Percentiles rank a stretch among this genome's conserved stretches.
Conservation (phyloP, 2,797 vertebrate genomes). For the Phoxinus dragarum region DNA sequence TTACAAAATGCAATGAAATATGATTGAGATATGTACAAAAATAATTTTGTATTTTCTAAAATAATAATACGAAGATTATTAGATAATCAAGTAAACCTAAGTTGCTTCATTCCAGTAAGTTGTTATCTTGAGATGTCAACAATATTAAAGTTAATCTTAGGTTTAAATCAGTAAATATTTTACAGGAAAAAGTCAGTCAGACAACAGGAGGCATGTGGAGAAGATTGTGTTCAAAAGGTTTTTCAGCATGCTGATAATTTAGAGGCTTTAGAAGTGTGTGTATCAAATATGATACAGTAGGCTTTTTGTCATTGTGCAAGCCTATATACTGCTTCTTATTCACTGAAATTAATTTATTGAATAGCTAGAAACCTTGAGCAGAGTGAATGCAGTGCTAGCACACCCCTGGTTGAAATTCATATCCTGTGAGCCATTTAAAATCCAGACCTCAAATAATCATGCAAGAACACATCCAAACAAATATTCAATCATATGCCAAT, state of each 20-base stretch:
- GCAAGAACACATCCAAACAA: background rate
- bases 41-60: too few relatives aligned
- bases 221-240: background rate
- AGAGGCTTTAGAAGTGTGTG: background rate
- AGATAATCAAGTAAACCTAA: too few relatives aligned
- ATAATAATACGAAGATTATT: too few relatives aligned
- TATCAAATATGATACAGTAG: background rate
- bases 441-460: background rate
- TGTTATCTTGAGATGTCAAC: background rate
- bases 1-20: background rate
- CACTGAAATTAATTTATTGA: background rate
- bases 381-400: background rate
- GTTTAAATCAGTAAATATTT: background rate
- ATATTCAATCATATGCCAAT: background rate
- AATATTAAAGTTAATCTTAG: background rate
- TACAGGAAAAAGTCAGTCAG: background rate
- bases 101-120: too few relatives aligned
- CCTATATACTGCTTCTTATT: background rate
- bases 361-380: background rate
- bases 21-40: background rate
- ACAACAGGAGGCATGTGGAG: background rate
- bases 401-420: background rate
- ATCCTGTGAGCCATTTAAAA: background rate
- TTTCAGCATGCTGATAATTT: background rate
- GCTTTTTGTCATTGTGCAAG: background rate